Evolutionary conservation across 2,888 invertebrate genomes (phyloP), one percentile per base, ranked within the genome.

Genomic region (Melanargia galathea): DNA sequence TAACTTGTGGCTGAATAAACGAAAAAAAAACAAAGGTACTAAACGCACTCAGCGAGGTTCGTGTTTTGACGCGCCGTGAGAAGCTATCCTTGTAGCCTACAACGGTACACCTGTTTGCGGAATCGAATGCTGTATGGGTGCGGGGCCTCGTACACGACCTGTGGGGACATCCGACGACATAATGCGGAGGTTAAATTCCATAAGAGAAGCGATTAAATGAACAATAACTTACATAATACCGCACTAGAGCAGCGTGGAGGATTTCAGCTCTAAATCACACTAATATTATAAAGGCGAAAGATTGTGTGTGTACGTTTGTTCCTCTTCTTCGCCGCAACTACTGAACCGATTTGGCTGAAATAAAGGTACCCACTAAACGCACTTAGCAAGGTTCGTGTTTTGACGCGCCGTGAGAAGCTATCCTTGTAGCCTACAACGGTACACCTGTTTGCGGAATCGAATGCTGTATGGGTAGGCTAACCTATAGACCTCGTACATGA

Each of bases 401-500:
- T 2, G 33, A 13, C 10, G 20, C 8, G 4, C 13, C 20, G 35
- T 52, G 52, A 20, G 52, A 52, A 35, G 52, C 11, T 11, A 20
- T 20, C 33, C 59, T 35, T 58, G 49, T 46, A 35, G 52, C 55
- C 55, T 56, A 45, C 66, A 66, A 68, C 70, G 63, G 66, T 68
- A 66, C 68, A 68, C 70, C 68, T 70, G 69, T 66, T 61, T 48
- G 30, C 49, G 26, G 61, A 54, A 66, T 57, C 61, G 67, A 60
- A 54, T 62, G 51, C 60, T 16, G 52, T 35, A 54, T 46, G 68
- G 64, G 58, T 65, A 40, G 56, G 72, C n/a, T n/a, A n/a, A n/a
- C n/a, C n/a, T n/a, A n/a, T n/a, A 68, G 73, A 71, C 74, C 87
- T 84, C 87, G 86, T 86, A 82, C 77, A 63, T 77, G 85, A 86